Evolutionary conservation across 1,140 invertebrate species (phyloP).

Genomic region (Monochamus saltuarius): DNA sequence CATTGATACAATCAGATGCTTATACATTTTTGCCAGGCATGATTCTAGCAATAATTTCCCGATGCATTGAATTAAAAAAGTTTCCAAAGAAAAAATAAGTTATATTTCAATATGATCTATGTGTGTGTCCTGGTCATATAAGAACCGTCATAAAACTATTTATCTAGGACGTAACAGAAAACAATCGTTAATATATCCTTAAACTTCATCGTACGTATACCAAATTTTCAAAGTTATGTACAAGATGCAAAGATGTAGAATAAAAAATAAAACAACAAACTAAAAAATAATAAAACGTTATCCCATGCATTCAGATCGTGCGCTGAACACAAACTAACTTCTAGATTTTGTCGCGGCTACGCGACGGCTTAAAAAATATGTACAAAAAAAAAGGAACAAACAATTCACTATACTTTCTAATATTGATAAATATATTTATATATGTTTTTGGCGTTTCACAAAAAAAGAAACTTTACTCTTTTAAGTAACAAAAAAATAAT

Average conservation of each 20-base stretch:
- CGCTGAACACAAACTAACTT: constrained; percentile 24
- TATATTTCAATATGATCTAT: constrained; percentile 9
- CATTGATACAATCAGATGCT: no score
- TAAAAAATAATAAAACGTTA: constrained; percentile 14
- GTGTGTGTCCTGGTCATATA: constrained; percentile 28
- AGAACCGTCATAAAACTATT: constrained; percentile 24
- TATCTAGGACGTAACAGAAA: constrained; percentile 43
- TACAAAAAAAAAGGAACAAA: constrained; percentile 51
- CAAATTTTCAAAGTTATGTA: constrained; percentile 43
- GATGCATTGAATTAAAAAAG: no score
- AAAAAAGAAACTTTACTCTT: constrained; percentile 45
- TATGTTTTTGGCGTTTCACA: constrained; percentile 51
- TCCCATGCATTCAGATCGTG: constrained; percentile 22
- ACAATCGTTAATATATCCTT: constrained; percentile 46
- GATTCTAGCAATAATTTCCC: no score
- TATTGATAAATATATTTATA: constrained; percentile 41
- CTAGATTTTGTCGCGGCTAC: constrained; percentile 23
- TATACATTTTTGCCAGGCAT: no score
- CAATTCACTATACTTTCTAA: constrained; percentile 43
- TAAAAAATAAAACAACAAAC: constrained; percentile 25
- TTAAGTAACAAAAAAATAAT: constrained; percentile 50
- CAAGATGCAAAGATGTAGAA: constrained; percentile 22
- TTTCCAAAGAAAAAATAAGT: no score
- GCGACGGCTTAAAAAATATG: constrained; percentile 36
- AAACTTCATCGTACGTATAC: constrained; percentile 52